A percentile compares a stretch with the other conserved stretches of the same genome.
Evolutionary conservation across 2,797 vertebrate genomes (phyloP).

Genomic region (Gastrophryne carolinensis): DNA sequence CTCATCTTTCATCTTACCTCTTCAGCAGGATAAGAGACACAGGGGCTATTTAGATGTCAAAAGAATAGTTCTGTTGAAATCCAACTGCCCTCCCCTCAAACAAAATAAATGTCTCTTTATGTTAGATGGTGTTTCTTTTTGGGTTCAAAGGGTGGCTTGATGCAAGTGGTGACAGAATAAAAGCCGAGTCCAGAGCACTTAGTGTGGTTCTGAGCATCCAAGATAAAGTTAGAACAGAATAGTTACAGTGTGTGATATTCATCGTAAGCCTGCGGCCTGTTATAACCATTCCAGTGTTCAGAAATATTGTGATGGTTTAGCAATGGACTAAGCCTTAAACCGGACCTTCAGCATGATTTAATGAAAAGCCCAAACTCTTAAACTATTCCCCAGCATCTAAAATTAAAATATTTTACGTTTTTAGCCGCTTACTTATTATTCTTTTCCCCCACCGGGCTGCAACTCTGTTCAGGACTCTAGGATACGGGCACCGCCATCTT

Average conservation of each 20-base stretch:
- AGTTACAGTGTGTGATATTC: not conserved
- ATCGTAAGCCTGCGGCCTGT: no score
- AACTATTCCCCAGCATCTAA: no score
- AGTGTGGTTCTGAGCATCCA: slow-evolving; percentile 53
- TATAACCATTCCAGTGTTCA: no score
- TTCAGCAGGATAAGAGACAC: slow-evolving; percentile 66
- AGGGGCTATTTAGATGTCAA: slow-evolving; percentile 68
- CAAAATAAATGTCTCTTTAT: slow-evolving; percentile 56
- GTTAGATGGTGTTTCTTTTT: slow-evolving; percentile 59
- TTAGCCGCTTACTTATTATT: no score
- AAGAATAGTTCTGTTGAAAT: slow-evolving; percentile 68
- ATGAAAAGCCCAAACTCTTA: no score
- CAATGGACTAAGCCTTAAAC: no score
- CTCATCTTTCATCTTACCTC: slow-evolving; percentile 68
- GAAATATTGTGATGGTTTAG: no score
- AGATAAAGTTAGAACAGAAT: slow-evolving; percentile 31
- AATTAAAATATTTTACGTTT: no score
- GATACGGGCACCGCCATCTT: no score
- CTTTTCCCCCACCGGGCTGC: no score
- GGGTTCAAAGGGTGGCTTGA: slow-evolving; percentile 63
- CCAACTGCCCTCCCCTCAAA: slow-evolving; percentile 38
- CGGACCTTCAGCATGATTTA: no score
- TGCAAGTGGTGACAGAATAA: slow-evolving; percentile 62
- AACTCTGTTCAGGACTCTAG: no score
- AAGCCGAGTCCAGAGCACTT: slow-evolving; percentile 51